Base-by-base conservation (phyloP, 2,797 vertebrate species). In the Masticophis lateralis region DNA sequence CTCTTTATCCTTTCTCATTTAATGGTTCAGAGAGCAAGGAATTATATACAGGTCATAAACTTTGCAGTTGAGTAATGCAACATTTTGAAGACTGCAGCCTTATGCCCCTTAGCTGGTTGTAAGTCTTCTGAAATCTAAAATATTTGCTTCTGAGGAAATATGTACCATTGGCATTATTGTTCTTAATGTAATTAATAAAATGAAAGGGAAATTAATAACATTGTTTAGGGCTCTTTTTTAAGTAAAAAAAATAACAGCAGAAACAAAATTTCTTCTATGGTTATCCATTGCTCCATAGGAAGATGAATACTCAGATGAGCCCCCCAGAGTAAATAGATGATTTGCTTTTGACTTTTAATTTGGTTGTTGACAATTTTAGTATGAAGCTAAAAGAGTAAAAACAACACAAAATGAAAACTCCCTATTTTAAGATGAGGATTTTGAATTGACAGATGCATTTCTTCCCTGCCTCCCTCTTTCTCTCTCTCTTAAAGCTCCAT, bases 371-470 rank as follows among this genome's bases (percentile, higher is more conserved):
- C 79, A 13, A 60, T 66, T 91, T 66, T 37, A 61, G 7, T 90
- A 69, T 86, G 61, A 88, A 56, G 57, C 2, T 27, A 14, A 69
- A 22, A 18, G n/a, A 10, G 12, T 25, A 25, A 47, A 47, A 83
- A 83, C 74, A 47, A 47, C 74, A 25, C 74, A 83, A 83, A 79
- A 51, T 18, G 22, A 87, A 57, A 87, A 90, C 60, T 22, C 59
- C 90, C 59, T 61, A 32, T 47, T 63, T 87, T 92, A 55, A 88
- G 89, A 83, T 66, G 88, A 79, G n/a, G n/a, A 56, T 92, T 91
- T 92, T 92, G 89, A 90, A 87, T 20, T 87, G 91, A 69, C 27
- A 60, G 22, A 14, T 56, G 11, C 59, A 57, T 66, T 83, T 22
- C 8, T 18, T 47, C 20, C 37, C 32, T 79, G 8, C 1, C 0